Evolutionary conservation across 2,113 vertebrate genomes (phyloP), one percentile per base, ranked within the genome.

Genomic region (Salvelinus alpinus): DNA sequence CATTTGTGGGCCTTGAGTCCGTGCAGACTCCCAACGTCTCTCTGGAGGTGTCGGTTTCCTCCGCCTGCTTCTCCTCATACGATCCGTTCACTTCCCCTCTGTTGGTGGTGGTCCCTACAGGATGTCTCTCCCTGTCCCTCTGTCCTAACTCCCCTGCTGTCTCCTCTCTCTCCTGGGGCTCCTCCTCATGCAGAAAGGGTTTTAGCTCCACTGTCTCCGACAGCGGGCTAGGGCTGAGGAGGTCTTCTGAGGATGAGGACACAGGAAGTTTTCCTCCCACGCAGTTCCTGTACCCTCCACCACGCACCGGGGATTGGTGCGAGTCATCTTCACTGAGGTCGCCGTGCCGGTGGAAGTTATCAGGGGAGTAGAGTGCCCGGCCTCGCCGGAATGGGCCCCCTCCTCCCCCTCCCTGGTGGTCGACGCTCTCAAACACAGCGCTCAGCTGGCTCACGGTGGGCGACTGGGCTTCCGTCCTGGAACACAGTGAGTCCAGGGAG

Each of bases 391-490:
- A 87, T 1, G 85, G 54, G n/a, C 59, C 59, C 13, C 59, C 59
- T 22, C 59, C n/a, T 24, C 87, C 74, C 47, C 89, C 67, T 2
- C 81, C 90, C 16, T 92, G 89, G 5, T 94, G 92, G 74, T 99
- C 96, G 0, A 90, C 91, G 62, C 94, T 96, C 89, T 99, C 96
- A 83, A 99, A 99, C 8, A 99, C 97, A 8, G 97, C 97, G 0
- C 97, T 97, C 82, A 99, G 95, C 88, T 98, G 97, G 87, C 96
- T 98, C 84, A 99, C 97, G 0, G 97, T 98, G 3, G 98, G 96
- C 60, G 96, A 99, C 60, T 96, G 94, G 0, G 96, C 96, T 82
- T 99, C 97, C 0, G 96, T 96, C 82, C 97, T 92, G 70, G 98
- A 96, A 92, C 97, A 98, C 64, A 97, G 94, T 12, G 97, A 98